Conservation (phyloP, 2,888 invertebrate genomes). For the Acleris laterana region DNA sequence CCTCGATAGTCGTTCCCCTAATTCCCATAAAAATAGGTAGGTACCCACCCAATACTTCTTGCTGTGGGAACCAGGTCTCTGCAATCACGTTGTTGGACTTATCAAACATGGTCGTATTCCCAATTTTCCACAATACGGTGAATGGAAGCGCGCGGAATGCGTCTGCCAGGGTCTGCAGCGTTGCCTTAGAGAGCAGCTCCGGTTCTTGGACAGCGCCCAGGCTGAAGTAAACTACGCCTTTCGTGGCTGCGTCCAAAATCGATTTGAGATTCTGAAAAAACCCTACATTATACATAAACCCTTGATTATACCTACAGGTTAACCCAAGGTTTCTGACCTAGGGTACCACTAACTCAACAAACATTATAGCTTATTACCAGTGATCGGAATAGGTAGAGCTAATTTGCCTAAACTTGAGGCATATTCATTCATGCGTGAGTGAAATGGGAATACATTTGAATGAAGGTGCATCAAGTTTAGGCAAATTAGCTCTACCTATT, state of each 20-base stretch:
- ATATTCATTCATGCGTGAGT: too few species aligned
- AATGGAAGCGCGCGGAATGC: conserved; percentile 78
- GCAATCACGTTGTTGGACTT: conserved; percentile 74
- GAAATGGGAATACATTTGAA: too few species aligned
- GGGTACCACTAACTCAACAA: too few species aligned
- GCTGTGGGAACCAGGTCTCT: conserved; percentile 82
- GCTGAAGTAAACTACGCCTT: conserved; percentile 79
- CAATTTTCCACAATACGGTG: conserved; percentile 82
- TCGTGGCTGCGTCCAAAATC: conserved; percentile 66
- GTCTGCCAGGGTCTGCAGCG: conserved; percentile 68
- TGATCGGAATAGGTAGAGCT: too few species aligned
- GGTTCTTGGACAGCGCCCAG: conserved; percentile 79
- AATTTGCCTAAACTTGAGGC: too few species aligned
- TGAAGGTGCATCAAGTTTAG: too few species aligned
- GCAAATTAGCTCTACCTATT: too few species aligned
- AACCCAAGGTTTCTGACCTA: too few species aligned
- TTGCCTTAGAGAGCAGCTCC: conserved; percentile 64
- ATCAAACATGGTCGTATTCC: conserved; percentile 66
- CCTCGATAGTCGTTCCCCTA: too few species aligned
- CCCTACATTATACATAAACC: background rate
- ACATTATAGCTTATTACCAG: too few species aligned
- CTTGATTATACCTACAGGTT: background rate
- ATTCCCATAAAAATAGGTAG: background rate
- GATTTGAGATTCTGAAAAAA: conserved; percentile 63
- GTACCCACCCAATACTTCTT: conserved; percentile 77